Evolutionary conservation across 2,888 invertebrate genomes (phyloP).

Genomic region (Lasius platythorax): DNA sequence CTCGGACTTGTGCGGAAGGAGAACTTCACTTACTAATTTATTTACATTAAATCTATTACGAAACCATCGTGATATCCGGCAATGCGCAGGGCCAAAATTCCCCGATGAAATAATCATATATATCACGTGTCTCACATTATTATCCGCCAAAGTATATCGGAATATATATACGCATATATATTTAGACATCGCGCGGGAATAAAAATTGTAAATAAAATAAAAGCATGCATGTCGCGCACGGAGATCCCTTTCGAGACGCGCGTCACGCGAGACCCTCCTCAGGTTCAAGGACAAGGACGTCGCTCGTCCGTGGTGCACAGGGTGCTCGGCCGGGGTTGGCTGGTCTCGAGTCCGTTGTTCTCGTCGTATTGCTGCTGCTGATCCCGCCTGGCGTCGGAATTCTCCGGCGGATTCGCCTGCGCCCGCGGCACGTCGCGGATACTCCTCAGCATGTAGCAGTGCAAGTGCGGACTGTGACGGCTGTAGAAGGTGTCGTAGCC

Average conservation of each 20-base stretch:
- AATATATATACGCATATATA: not conserved
- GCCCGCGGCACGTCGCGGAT: conserved; percentile 31
- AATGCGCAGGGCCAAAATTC: not conserved
- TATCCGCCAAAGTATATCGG: not conserved
- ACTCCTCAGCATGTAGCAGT: conserved; percentile 79
- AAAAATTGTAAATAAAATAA: not conserved
- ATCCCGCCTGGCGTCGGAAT: not conserved
- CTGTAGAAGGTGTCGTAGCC: conserved; percentile 82
- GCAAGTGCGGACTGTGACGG: conserved; percentile 81
- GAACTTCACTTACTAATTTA: not conserved
- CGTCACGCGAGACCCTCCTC: not conserved
- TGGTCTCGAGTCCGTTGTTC: conserved; percentile 36
- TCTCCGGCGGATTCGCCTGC: not conserved
- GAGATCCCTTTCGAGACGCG: not conserved
- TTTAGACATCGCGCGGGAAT: not conserved
- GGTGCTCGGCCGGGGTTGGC: conserved; percentile 49
- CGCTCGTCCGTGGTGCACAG: conserved; percentile 58
- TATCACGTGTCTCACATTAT: not conserved
- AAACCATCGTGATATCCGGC: not conserved
- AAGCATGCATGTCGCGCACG: not conserved
- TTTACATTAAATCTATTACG: not conserved
- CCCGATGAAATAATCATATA: not conserved
- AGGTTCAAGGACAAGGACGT: conserved; percentile 17
- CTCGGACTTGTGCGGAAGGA: not conserved
- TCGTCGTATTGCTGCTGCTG: conserved; percentile 29